A percentile compares a stretch with the other conserved stretches of the same genome.
phyloP scores from a whole-genome alignment of 2,888 invertebrate species.

The Gari tellinella region DNA sequence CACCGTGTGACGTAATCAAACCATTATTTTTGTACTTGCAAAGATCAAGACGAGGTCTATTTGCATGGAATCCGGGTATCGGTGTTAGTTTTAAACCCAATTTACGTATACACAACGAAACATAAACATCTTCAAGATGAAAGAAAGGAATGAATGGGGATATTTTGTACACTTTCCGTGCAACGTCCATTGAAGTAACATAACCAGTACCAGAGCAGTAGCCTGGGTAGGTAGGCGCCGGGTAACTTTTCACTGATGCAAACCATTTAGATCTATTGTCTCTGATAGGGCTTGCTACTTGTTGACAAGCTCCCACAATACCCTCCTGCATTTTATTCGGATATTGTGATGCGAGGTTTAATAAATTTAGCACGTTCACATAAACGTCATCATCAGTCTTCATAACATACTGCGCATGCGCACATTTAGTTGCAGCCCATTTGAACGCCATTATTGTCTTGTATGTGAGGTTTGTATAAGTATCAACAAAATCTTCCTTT shows the following conservation, averaged over 20 bases:
- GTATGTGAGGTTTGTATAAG: conserved; percentile 59
- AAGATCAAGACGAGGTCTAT: conserved; percentile 33
- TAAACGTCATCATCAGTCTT: no score
- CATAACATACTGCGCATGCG: no score
- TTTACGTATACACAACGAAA: conserved; percentile 67
- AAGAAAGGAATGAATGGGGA: conserved; percentile 73
- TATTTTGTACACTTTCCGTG: conserved; percentile 56
- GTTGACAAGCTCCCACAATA: conserved; percentile 62
- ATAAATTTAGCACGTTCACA: conserved; percentile 58
- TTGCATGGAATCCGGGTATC: conserved; percentile 63
- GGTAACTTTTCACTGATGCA: conserved; percentile 66
- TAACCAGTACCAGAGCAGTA: conserved; percentile 78
- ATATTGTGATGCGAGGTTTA: conserved; percentile 29
- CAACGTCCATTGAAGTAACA: conserved; percentile 74
- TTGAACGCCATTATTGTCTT: conserved; percentile 76
- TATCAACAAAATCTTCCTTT: conserved; percentile 61
- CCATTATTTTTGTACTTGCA: conserved; percentile 54
- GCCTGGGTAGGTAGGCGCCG: conserved; percentile 67
- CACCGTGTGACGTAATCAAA: conserved; percentile 62
- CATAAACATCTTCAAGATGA: no score
- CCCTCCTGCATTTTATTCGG: conserved; percentile 32
- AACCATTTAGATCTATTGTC: conserved; percentile 71
- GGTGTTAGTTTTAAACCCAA: conserved; percentile 53
- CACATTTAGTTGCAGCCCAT: no score
- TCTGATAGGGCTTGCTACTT: conserved; percentile 60